Percentiles rank a stretch among this genome's conserved stretches.
These are phyloP conservation scores for Salvelinus namaycush DNA, from an alignment of 2,113 vertebrate genomes.

Conservation along the genomic window DNA sequence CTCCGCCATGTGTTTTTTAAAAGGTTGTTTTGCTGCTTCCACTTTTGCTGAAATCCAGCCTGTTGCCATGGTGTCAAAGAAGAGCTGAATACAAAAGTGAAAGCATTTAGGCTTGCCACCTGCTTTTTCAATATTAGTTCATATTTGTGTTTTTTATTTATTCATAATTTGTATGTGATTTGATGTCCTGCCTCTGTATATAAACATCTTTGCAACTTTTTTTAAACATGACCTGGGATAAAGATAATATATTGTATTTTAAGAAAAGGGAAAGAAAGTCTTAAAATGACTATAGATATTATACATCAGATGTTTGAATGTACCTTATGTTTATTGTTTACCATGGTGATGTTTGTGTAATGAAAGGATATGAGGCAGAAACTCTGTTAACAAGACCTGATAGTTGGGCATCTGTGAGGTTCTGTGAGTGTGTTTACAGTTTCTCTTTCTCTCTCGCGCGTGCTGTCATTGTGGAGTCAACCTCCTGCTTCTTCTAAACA, in stretches of 20 bases:
- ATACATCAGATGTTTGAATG: conserved; percentile 76
- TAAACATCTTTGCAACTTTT: conserved; percentile 57
- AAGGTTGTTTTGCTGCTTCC: conserved; percentile 27
- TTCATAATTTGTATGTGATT: conserved; percentile 49
- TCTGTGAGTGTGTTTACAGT: conserved; percentile 32
- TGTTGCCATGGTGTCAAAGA: conserved; percentile 56
- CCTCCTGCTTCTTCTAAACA: background rate
- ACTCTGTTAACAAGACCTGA: conserved; percentile 39
- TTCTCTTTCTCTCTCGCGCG: background rate
- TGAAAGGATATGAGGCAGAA: conserved; percentile 55
- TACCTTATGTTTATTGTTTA: conserved; percentile 70
- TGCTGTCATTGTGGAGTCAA: conserved; percentile 4
- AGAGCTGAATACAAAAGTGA: conserved; percentile 51
- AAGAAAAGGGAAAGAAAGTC: conserved; percentile 57
- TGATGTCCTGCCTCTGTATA: conserved; percentile 46
- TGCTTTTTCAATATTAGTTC: conserved; percentile 54
- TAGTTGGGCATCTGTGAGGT: conserved; percentile 22
- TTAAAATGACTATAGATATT: conserved; percentile 40
- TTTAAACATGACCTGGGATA: conserved; percentile 36
- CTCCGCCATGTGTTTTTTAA: conserved; percentile 16
- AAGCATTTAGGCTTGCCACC: conserved; percentile 48
- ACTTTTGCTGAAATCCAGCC: conserved; percentile 49
- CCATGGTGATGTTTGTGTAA: conserved; percentile 57
- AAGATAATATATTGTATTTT: conserved; percentile 69
- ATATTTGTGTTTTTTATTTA: background rate